These are phyloP conservation scores for Procambarus clarkii DNA, from an alignment of 1,140 invertebrate genomes.

Conservation along the genomic window DNA sequence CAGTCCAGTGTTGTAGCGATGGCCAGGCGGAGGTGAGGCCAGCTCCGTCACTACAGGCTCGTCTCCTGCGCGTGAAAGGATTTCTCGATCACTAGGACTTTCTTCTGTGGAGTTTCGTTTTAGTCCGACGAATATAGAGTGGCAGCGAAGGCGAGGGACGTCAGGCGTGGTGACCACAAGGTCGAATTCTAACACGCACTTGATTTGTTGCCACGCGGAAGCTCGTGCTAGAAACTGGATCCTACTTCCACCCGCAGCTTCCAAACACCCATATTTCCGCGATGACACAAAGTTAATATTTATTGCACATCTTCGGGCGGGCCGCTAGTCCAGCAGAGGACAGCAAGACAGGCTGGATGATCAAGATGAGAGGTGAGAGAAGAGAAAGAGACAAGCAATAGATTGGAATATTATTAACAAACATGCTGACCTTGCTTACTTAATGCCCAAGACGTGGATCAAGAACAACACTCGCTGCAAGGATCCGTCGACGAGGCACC, in stretches of 20 bases:
- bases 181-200: conserved; percentile 31
- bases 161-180: conserved; percentile 25
- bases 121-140: not conserved
- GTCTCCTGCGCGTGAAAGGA: too few species aligned
- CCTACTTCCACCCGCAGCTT: not conserved
- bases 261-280: not conserved
- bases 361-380: not conserved
- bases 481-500: not conserved
- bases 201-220: conserved; percentile 43
- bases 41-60: not conserved
- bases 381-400: not conserved
- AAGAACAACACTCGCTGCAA: not conserved
- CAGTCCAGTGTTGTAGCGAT: too few species aligned
- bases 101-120: not conserved
- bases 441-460: conserved; percentile 40
- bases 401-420: conserved; percentile 31
- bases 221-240: conserved; percentile 27
- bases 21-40: too few species aligned
- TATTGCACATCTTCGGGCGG: not conserved
- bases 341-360: too few species aligned
- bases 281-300: not conserved
- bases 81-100: not conserved
- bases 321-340: not conserved
- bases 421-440: conserved; percentile 46
- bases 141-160: not conserved